Conservation (phyloP, 1,140 invertebrate species). For the Euwallacea fornicatus region DNA sequence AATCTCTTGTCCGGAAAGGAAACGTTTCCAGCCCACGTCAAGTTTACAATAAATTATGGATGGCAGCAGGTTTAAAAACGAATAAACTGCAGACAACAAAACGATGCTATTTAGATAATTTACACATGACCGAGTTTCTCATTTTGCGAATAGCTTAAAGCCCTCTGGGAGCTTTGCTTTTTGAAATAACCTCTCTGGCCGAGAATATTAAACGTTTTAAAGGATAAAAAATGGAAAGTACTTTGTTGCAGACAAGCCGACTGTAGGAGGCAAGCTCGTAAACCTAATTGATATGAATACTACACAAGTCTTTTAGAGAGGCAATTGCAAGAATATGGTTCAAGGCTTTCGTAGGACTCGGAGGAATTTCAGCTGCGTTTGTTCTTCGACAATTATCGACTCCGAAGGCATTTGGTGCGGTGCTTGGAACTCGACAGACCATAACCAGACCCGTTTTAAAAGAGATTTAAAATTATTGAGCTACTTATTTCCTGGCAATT, state of each 20-base stretch:
- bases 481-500: background rate
- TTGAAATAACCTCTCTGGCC: background rate
- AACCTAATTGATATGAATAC: too few species aligned
- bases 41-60: too few species aligned
- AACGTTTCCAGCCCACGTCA: background rate
- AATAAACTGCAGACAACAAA: conserved; percentile 5
- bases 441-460: conserved; percentile 16
- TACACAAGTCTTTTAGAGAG: too few species aligned
- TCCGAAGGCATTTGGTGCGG: background rate
- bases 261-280: too few species aligned
- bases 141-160: conserved; percentile 1
- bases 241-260: too few species aligned
- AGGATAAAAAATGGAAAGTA: too few species aligned
- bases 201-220: background rate
- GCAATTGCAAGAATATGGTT: too few species aligned
- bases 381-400: background rate
- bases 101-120: conserved; percentile 6
- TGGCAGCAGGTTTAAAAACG: background rate
- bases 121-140: conserved; percentile 7
- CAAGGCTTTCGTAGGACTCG: too few species aligned
- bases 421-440: conserved; percentile 21
- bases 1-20: too few species aligned
- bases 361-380: too few species aligned
- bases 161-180: background rate
- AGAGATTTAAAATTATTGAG: background rate